Base-by-base conservation (phyloP, 1,140 invertebrate genomes). In the Drosophila sp. region DNA sequence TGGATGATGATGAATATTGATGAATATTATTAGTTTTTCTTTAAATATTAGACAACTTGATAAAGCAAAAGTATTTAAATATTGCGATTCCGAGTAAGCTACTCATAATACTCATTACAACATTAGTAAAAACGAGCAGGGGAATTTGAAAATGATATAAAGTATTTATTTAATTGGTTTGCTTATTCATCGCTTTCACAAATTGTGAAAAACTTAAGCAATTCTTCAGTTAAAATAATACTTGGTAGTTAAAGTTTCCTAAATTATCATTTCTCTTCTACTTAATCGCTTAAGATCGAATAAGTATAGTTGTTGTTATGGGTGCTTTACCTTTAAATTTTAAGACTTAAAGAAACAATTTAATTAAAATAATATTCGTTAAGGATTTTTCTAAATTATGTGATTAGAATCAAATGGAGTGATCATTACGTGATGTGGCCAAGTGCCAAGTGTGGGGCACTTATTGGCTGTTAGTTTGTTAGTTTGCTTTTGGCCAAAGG, bases 391-490 rank as follows among this genome's bases (percentile, higher is more conserved):
- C n/a, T n/a, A n/a, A n/a, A n/a, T 21, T 45, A 62, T 46, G 25
- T 50, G 32, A 61, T 61, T 50, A 38, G 16, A 48, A 14, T 46
- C n/a, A 43, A 50, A 61, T 61, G 0, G 6, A 61, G 43, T 61
- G 45, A 21, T 38, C 27, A 32, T 34, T 38, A 21, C 14, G 16
- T 50, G 32, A 29, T 21, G 36, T 61, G 58, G 58, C 38, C 38
- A 61, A 61, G 38, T 36, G 58, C 58, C 58, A 61, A 61, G 58
- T 27, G 27, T 14, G 58, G 11, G 58, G 29, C 18, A 38, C 32
- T 61, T 50, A 61, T 61, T 61, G 43, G 43, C 43, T 27, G 18
- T 41, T 27, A 18, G 18, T 27, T 56, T 56, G 53, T 11, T 27
- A 18, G 18, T 27, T 56, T 56, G 53, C 7, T 2, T 56, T 61